Evolutionary conservation across 2,113 vertebrate species (phyloP), one percentile per base, ranked within the genome.

Genomic region (Rattus norvegicus): DNA sequence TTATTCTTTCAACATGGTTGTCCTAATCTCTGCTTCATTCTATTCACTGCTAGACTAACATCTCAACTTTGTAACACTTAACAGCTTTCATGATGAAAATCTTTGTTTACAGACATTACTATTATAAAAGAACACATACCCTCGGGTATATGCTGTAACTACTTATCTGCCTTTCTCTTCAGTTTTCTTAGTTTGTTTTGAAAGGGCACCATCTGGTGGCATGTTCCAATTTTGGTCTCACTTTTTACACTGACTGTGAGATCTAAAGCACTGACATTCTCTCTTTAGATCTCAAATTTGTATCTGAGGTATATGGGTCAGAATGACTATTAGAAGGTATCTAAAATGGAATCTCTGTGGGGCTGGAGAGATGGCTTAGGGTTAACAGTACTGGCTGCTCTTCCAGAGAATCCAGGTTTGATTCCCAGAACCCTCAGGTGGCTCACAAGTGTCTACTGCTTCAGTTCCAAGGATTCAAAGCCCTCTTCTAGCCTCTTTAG

Each of bases 131-230:
- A 90, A 84, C 19, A 93, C 28, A 33, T 19, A 65, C 86, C 39
- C 7, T 75, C 43, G 63, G 19, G 30, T 63, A 75, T 67, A 92
- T 16, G 24, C 12, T 85, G 47, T 14, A 90, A 88, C 7, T 86
- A 97, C 97, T 92, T 67, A 81, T 9, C 19, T 47, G 83, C 77
- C 81, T 79, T 52, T 88, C 87, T 83, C 39, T 79, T 11, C 47
- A 36, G 36, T 75, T 39, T 93, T 92, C 80, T 84, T 96, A 49
- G 30, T 91, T 91, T 93, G 28, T 87, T 77, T 93, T 95, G 52
- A 90, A 65, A 54, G 33, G 85, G 56, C 39, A 33, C 49, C 11
- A 61, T 14, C 54, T 86, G 14, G 83, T 65, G 69, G 65, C 30
- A 52, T 16, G 36, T 63, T 24, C 56, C 76, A 11, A 94, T 72